Evolutionary conservation across 2,888 invertebrate genomes (phyloP), one percentile per base, ranked within the genome.

Genomic region (Drosophila aldrichi): DNA sequence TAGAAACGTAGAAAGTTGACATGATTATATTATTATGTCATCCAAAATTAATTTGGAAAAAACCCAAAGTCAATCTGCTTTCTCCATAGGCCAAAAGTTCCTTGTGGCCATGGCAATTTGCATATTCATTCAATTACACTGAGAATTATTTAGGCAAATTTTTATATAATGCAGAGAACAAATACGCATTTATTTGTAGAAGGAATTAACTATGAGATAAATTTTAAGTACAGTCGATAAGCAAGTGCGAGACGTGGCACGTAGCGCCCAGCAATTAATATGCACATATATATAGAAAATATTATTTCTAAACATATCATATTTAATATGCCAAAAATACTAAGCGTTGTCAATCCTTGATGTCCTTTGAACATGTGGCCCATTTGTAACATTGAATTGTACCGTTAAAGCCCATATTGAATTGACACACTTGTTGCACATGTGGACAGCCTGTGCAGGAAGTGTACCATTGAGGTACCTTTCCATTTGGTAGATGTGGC

Each of bases 11-110:
- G 3, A 20, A 10, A 41, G 6, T 41, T 22, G 29, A 22, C 20
- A 9, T 43, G 20, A 34, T 44, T 20, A 14, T n/a, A 3, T 6
- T 56, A 20, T 56, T 56, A 56, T 43, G 56, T 56, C 56, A 56
- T 32, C 43, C 14, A 25, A 38, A 43, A 41, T 40, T 14, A 20
- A 16, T 20, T 34, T 20, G 14, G 32, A 12, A 18, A 54, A 38
- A 29, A 18, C 0, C 18, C 25, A 25, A 25, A 38, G 34, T 38
- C n/a, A 25, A 40, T n/a, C 25, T n/a, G n/a, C 12, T 20, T 55
- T 4, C 41, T 20, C 5, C 32, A 9, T 5, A 16, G 41, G 18
- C 22, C 7, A 38, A 20, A 55, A 20, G 41, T 32, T 18, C 16
- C 41, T 55, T 32, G n/a, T 18, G 25, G 38, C n/a, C 12, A 38